Percentiles rank a stretch among this genome's conserved stretches.
Evolutionary conservation across 2,797 vertebrate genomes (phyloP).

Genomic region (Epinephelus awoara): DNA sequence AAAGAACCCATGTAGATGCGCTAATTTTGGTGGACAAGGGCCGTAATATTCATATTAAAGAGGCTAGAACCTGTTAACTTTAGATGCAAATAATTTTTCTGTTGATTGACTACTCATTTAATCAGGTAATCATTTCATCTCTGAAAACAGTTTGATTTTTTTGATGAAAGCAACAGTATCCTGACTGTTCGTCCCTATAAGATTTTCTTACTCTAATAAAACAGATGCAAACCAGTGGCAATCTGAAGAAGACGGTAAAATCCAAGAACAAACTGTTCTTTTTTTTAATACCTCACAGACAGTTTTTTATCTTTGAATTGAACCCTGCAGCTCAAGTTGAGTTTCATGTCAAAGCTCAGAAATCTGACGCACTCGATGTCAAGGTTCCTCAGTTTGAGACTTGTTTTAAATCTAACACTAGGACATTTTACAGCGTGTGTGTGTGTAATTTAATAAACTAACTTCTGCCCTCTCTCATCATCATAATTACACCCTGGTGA

Average conservation of each 20-base stretch:
- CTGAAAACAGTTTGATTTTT: not conserved
- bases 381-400: not conserved
- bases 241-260: too few species aligned
- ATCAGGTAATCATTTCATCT: not conserved
- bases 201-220: not conserved
- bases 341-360: not conserved
- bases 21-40: too few species aligned
- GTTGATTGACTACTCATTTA: too few species aligned
- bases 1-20: too few species aligned
- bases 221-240: not conserved
- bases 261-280: too few species aligned
- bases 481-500: not conserved
- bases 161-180: not conserved
- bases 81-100: too few species aligned
- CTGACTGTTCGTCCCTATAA: not conserved
- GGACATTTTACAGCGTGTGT: too few species aligned
- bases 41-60: too few species aligned
- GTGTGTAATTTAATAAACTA: too few species aligned
- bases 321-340: not conserved
- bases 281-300: too few species aligned
- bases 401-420: not conserved
- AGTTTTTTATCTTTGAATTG: not conserved
- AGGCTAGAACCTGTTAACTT: too few species aligned
- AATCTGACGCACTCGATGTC: not conserved
- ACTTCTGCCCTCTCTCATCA: not conserved